Percentiles rank a stretch among this genome's conserved stretches.
Evolutionary conservation across 92 coral and sea anemone genomes (phyloP).

Genomic region (Zoanthus sociatus): DNA sequence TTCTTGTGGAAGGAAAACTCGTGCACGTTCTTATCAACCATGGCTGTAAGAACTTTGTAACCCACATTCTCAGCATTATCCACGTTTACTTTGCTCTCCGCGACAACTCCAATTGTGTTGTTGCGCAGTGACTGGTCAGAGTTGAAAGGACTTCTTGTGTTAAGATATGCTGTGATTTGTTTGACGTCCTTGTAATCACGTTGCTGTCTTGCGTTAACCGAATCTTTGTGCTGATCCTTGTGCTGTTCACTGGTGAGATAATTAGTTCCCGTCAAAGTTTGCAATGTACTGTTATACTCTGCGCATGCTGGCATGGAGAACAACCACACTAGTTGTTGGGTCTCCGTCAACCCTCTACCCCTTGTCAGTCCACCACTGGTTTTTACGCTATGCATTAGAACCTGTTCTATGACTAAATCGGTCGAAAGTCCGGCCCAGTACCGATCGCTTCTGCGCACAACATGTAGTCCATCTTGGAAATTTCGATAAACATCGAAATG

Average conservation of each 20-base stretch:
- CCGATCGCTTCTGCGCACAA: background rate
- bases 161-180: background rate
- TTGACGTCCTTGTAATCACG: constrained; percentile 11
- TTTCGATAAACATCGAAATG: background rate
- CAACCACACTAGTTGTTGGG: no score
- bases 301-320: no score
- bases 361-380: background rate
- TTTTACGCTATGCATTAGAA: background rate
- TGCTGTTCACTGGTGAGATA: background rate
- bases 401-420: background rate
- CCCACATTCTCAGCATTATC: background rate
- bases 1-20: constrained; percentile 1
- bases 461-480: background rate
- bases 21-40: background rate
- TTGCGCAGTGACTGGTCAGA: background rate
- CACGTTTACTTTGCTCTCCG: constrained; percentile 4
- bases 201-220: background rate
- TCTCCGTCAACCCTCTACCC: no score
- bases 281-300: no score
- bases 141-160: constrained; percentile 1
- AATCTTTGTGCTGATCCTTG: constrained; percentile 1
- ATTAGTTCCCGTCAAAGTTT: no score
- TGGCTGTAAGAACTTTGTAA: background rate
- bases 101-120: constrained; percentile 11
- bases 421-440: background rate